Percentiles rank a stretch among this genome's conserved stretches.
phyloP scores from a whole-genome alignment of 2,888 invertebrate species.

The Bellardia bayeri region DNA sequence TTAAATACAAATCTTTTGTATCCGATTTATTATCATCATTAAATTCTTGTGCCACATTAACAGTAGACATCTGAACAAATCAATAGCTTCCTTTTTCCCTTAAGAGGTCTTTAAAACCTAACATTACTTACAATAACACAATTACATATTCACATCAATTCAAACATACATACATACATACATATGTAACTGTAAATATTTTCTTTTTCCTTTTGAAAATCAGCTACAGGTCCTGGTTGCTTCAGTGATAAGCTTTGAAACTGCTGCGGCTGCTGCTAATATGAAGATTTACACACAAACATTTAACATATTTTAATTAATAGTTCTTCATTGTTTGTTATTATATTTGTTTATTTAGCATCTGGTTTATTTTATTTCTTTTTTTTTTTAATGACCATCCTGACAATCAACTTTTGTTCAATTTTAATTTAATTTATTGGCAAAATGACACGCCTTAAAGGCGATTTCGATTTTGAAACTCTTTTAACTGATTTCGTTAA shows the following conservation, averaged over 20 bases:
- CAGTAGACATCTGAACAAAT: constrained; percentile 49
- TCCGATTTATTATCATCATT: constrained; percentile 1
- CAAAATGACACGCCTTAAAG: constrained; percentile 48
- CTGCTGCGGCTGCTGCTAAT: neutral
- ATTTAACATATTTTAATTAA: neutral
- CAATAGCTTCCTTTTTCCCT: neutral
- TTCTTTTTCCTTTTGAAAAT: neutral
- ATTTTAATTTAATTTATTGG: neutral
- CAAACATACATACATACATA: neutral
- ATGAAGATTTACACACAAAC: neutral
- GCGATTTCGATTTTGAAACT: constrained; percentile 2
- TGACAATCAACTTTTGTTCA: neutral
- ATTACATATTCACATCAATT: neutral
- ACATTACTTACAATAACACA: neutral
- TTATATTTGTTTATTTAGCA: neutral
- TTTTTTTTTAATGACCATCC: neutral
- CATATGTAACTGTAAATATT: neutral
- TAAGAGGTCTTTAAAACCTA: neutral
- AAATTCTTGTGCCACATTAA: constrained; percentile 6
- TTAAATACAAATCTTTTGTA: constrained; percentile 29
- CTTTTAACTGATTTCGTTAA: neutral
- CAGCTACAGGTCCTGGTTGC: constrained; percentile 45
- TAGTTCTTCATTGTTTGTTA: no score
- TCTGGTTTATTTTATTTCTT: neutral
- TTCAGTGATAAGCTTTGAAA: neutral